A percentile compares a stretch with the other conserved stretches of the same genome.
These are phyloP conservation scores for Bombylius discolor DNA, from an alignment of 2,888 invertebrate species.

Conservation along the genomic window DNA sequence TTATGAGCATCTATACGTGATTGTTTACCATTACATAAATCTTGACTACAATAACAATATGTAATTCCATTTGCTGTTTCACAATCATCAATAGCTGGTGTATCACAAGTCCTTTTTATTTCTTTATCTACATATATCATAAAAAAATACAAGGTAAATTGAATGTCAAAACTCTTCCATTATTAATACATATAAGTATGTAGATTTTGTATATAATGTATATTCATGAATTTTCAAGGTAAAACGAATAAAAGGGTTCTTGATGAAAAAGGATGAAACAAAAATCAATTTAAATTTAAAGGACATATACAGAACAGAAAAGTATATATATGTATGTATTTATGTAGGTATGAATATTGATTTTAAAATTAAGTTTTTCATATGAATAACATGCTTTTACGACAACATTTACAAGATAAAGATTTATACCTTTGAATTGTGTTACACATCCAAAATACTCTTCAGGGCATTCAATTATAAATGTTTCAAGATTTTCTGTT, in stretches of 20 bases:
- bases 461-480: conserved; percentile 13
- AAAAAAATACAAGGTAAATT: neutral
- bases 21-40: conserved; percentile 14
- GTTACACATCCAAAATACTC: conserved; percentile 13
- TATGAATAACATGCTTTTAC: too few relatives aligned
- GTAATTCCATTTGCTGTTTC: conserved; percentile 15
- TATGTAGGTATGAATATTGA: too few relatives aligned
- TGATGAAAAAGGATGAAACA: too few relatives aligned
- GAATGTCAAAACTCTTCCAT: too few relatives aligned
- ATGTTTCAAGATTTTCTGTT: conserved; percentile 8
- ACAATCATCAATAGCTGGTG: conserved; percentile 14
- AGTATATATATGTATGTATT: too few relatives aligned
- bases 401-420: too few relatives aligned
- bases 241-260: too few relatives aligned
- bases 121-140: conserved; percentile 7
- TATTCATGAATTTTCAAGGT: too few relatives aligned
- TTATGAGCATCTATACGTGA: conserved; percentile 13
- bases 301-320: neutral
- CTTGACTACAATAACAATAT: conserved; percentile 15
- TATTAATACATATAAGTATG: too few relatives aligned
- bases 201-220: too few relatives aligned
- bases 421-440: conserved; percentile 10
- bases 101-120: conserved; percentile 14
- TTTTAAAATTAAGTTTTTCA: too few relatives aligned
- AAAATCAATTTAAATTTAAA: neutral